Base-by-base conservation (phyloP, 2,797 vertebrate species). In the Premnoplex brunnescens region DNA sequence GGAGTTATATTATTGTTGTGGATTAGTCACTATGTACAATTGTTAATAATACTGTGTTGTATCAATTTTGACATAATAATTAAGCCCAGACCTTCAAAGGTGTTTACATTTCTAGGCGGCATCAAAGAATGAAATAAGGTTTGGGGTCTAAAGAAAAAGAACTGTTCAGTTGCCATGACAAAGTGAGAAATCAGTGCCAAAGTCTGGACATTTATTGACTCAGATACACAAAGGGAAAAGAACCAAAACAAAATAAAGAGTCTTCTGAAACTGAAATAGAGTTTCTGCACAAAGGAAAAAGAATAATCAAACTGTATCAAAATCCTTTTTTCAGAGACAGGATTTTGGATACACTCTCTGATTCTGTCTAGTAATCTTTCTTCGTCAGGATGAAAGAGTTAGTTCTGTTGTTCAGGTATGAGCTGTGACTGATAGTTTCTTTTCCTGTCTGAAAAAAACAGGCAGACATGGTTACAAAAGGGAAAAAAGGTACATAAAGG, bases 361-460 rank as follows among this genome's bases (percentile, higher is more conserved):
- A 93, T 93, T 94, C 90, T 85, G 63, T 87, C 90, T 88, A 86
- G 85, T 66, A 95, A 92, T 95, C 93, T 93, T 91, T 89, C 94
- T 93, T 85, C 43, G 3, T 76, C 18, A 5, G 67, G 88, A 92
- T 96, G 88, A 97, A 95, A 95, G 95, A 88, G 85, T 79, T 83
- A 49, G 68, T 91, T 95, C 90, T 93, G 90, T 89, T 96, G 93
- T 95, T 94, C 94, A 94, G 67, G 90, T 95, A 74, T 91, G 90
- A 93, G 74, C 92, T 85, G 44, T 91, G 84, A 93, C 82, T 90
- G 77, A 93, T 95, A 90, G 81, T 73, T 95, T 88, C 88, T 89
- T 86, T 93, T 73, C 88, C 89, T 90, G 74, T 37, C 89, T 94
- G 77, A 93, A 81, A 94, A 94, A 94, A 86, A 55, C 9, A 76